These are phyloP conservation scores for Geotrupes spiniger DNA, from an alignment of 2,888 invertebrate genomes.

Conservation along the genomic window DNA sequence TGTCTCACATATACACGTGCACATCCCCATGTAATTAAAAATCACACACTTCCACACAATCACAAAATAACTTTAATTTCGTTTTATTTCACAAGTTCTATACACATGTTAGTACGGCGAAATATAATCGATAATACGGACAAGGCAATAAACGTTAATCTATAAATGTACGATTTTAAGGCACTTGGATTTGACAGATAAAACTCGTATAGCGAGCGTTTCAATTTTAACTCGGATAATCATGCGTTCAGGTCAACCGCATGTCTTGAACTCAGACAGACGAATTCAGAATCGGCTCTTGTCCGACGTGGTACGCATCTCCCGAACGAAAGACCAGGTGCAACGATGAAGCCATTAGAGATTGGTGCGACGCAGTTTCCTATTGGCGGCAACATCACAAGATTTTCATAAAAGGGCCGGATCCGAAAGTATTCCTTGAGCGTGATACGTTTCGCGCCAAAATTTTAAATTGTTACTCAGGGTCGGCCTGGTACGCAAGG, in stretches of 20 bases:
- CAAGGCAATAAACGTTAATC: conserved; percentile 2
- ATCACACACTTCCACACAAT: conserved; percentile 6
- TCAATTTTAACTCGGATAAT: conserved; percentile 17
- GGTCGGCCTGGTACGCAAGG: no score
- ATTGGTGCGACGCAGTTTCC: conserved; percentile 22
- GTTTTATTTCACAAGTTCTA: no score
- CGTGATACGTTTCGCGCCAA: no score
- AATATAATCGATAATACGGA: background rate
- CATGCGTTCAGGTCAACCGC: conserved; percentile 17
- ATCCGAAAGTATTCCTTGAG: background rate
- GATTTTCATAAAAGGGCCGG: conserved; percentile 14
- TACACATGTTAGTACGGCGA: no score
- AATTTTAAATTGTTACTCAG: no score
- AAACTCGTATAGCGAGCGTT: conserved; percentile 14
- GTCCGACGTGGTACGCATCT: conserved; percentile 24
- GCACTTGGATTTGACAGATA: conserved; percentile 19
- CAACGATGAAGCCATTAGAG: conserved; percentile 26
- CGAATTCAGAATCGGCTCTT: conserved; percentile 22
- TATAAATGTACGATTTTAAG: conserved; percentile 12
- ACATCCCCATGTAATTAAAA: conserved; percentile 10
- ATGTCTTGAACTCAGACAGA: conserved; percentile 20
- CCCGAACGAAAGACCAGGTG: conserved; percentile 28
- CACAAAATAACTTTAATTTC: background rate
- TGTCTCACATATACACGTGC: background rate
- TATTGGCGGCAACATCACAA: conserved; percentile 20